Conservation (phyloP, 2,888 invertebrate species). For the Phytoseiulus persimilis region DNA sequence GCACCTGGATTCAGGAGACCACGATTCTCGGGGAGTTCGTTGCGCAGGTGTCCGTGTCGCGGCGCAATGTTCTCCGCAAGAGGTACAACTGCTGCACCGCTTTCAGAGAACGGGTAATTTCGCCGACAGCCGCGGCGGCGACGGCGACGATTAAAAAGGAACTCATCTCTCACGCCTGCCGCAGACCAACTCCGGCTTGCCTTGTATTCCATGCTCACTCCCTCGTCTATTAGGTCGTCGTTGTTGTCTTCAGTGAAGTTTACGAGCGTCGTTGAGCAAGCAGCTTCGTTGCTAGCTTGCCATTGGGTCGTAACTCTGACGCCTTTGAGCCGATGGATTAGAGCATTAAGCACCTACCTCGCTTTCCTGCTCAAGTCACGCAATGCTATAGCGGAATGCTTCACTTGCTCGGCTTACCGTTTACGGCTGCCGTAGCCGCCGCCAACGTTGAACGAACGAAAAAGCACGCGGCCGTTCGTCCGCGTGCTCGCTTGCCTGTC, state of each 20-base stretch:
- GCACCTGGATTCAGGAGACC: too few species aligned
- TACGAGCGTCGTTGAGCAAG: background rate
- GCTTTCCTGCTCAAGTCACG: conserved; percentile 5
- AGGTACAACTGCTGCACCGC: background rate
- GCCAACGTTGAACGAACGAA: background rate
- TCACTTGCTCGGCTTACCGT: background rate
- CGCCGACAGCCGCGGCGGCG: background rate
- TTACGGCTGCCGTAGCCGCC: background rate
- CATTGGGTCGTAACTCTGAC: conserved; percentile 5
- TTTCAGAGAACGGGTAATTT: background rate
- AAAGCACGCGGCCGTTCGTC: background rate
- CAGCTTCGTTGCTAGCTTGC: conserved; percentile 5
- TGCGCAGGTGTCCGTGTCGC: too few species aligned
- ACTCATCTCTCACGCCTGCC: background rate
- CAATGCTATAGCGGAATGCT: background rate
- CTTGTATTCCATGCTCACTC: conserved; percentile 5
- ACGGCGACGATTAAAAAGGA: background rate
- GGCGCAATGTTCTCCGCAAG: too few species aligned
- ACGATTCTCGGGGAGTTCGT: too few species aligned
- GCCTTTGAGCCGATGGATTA: conserved; percentile 5
- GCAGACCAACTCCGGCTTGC: background rate
- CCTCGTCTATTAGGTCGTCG: background rate
- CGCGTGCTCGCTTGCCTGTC: background rate
- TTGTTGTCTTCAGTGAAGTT: background rate
- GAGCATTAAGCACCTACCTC: conserved; percentile 5